A percentile compares a stretch with the other conserved stretches of the same genome.
Evolutionary conservation across 2,797 vertebrate genomes (phyloP).

Genomic region (Acanthiza pusilla): DNA sequence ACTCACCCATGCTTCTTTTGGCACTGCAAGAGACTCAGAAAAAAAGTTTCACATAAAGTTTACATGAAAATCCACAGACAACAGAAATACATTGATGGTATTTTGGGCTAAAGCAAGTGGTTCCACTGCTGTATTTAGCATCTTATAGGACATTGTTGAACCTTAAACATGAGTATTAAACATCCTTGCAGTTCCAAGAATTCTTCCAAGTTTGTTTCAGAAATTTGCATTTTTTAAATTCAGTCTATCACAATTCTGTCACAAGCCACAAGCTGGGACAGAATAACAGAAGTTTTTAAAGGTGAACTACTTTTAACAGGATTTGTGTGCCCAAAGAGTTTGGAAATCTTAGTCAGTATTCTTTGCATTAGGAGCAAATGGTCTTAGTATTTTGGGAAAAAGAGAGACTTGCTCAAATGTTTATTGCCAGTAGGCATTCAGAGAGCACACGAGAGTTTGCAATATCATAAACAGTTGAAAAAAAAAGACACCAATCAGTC

Average conservation of each 20-base stretch:
- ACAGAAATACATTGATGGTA: not conserved
- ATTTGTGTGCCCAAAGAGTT: not conserved
- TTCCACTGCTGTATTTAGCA: not conserved
- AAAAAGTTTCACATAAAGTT: not conserved
- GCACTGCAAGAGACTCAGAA: not conserved
- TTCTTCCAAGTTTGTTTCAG: not conserved
- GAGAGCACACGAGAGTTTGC: not conserved
- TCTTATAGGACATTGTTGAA: not conserved
- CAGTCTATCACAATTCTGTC: not conserved
- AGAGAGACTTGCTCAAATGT: not conserved
- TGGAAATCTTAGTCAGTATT: not conserved
- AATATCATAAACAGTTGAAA: not conserved
- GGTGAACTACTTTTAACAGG: not conserved
- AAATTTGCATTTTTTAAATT: not conserved
- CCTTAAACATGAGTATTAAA: not conserved
- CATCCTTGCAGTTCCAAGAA: not conserved
- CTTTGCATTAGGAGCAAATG: not conserved
- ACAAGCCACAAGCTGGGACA: not conserved
- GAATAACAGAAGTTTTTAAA: not conserved
- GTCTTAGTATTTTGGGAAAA: not conserved
- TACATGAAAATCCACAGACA: not conserved
- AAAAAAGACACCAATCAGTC: not conserved
- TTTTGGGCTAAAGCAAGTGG: not conserved
- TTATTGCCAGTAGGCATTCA: not conserved
- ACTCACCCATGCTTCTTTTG: not conserved